phyloP scores from a whole-genome alignment of 2,888 invertebrate genomes.

The Nysson spinosus region DNA sequence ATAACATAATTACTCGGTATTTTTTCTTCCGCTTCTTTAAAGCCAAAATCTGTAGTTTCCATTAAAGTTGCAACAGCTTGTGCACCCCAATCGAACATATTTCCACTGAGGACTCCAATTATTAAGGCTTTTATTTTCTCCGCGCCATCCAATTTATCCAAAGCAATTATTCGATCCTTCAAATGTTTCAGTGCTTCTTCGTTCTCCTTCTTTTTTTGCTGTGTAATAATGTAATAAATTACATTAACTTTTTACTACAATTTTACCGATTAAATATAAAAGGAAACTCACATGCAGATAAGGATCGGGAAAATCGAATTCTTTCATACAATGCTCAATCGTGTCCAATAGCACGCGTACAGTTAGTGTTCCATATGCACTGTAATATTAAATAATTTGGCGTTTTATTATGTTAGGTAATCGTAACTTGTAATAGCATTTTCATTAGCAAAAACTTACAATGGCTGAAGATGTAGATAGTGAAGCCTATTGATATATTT shows the following conservation, averaged over 20 bases:
- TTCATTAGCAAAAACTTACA: conserved; percentile 80
- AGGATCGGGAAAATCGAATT: conserved; percentile 95
- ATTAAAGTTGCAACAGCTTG: conserved; percentile 91
- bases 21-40: conserved; percentile 88
- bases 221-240: not conserved
- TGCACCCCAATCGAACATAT: conserved; percentile 99
- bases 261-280: not conserved
- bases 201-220: conserved; percentile 94
- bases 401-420: not conserved
- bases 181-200: conserved; percentile 86
- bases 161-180: conserved; percentile 81
- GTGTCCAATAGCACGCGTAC: conserved; percentile 94
- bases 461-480: conserved; percentile 87
- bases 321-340: conserved; percentile 93
- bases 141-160: conserved; percentile 83
- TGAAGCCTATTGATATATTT: conserved; percentile 89
- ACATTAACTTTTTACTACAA: not conserved
- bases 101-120: conserved; percentile 85
- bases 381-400: conserved; percentile 49
- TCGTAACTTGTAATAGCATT: conserved; percentile 1
- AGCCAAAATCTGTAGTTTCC: conserved; percentile 87
- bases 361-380: conserved; percentile 90
- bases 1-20: conserved; percentile 82
- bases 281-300: conserved; percentile 79
- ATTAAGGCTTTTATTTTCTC: conserved; percentile 77